phyloP scores from a whole-genome alignment of 2,888 invertebrate species.

The Dendrolimus houi region DNA sequence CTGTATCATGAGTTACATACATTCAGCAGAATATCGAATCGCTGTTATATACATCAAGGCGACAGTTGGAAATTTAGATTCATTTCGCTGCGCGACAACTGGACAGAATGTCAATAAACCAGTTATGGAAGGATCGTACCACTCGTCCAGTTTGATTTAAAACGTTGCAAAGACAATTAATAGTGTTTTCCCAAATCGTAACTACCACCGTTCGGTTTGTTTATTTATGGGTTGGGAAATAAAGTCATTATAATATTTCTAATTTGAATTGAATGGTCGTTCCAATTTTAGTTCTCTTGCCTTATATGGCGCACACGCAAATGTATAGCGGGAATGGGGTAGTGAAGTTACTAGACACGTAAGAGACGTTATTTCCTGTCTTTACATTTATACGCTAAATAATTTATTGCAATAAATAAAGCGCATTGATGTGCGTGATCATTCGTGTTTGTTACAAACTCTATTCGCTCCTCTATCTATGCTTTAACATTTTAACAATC shows the following conservation, averaged over 20 bases:
- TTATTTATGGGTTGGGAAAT: conserved; percentile 19
- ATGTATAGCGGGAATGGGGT: not conserved
- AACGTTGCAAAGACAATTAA: conserved; percentile 35
- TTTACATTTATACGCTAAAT: not conserved
- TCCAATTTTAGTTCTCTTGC: conserved; percentile 9
- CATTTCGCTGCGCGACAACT: conserved; percentile 31
- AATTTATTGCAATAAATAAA: not conserved
- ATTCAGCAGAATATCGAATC: conserved; percentile 24
- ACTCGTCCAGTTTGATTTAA: conserved; percentile 33
- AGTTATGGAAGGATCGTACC: conserved; percentile 25
- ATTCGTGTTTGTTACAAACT: too few relatives aligned
- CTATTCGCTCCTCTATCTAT: too few relatives aligned
- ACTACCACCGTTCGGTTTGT: conserved; percentile 11
- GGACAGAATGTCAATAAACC: conserved; percentile 50
- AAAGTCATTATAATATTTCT: conserved; percentile 8
- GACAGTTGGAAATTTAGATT: conserved; percentile 41
- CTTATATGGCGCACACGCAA: not conserved
- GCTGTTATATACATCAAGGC: conserved; percentile 17
- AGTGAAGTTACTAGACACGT: not conserved
- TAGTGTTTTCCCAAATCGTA: conserved; percentile 25
- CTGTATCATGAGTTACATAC: conserved; percentile 20
- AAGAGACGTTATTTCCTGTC: not conserved
- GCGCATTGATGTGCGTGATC: too few relatives aligned
- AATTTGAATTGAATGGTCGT: conserved; percentile 22
- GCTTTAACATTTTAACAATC: too few relatives aligned